Conservation (phyloP, 2,888 invertebrate genomes). For the Ommatoiulus sabulosus region DNA sequence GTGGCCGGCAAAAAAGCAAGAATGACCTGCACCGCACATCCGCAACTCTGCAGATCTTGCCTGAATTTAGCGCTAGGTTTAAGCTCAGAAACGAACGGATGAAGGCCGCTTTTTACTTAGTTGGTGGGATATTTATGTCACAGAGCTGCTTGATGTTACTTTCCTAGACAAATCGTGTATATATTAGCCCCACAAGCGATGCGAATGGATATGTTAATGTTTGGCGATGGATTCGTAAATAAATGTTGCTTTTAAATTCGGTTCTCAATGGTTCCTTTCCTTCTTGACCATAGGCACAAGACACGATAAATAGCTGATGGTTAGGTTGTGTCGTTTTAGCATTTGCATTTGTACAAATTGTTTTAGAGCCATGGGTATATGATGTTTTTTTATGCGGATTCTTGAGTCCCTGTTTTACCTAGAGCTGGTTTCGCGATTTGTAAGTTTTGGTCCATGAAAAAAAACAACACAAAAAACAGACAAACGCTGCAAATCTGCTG, state of each 20-base stretch:
- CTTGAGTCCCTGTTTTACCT: too few species aligned
- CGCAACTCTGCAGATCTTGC: slow-evolving; percentile 19
- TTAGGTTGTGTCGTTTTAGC: too few species aligned
- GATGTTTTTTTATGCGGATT: too few species aligned
- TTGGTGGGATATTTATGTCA: not conserved
- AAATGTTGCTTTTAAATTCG: not conserved
- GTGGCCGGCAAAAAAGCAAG: slow-evolving; percentile 43
- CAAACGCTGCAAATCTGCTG: too few species aligned
- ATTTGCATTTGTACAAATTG: too few species aligned
- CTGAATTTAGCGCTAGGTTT: slow-evolving; percentile 2
- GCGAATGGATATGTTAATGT: not conserved
- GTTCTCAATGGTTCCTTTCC: not conserved
- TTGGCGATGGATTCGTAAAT: slow-evolving; percentile 24
- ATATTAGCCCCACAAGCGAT: not conserved
- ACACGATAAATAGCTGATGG: too few species aligned
- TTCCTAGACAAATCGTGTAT: not conserved
- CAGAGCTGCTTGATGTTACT: not conserved
- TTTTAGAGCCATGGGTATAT: too few species aligned
- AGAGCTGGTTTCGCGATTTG: too few species aligned
- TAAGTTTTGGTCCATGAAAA: too few species aligned
- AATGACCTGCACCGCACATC: slow-evolving; percentile 40
- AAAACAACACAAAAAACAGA: too few species aligned
- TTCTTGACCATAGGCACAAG: not conserved
- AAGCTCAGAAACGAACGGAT: slow-evolving; percentile 5
- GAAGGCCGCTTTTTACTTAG: not conserved